Evolutionary conservation across 2,888 invertebrate species (phyloP).

Genomic region (Beris morrisii): DNA sequence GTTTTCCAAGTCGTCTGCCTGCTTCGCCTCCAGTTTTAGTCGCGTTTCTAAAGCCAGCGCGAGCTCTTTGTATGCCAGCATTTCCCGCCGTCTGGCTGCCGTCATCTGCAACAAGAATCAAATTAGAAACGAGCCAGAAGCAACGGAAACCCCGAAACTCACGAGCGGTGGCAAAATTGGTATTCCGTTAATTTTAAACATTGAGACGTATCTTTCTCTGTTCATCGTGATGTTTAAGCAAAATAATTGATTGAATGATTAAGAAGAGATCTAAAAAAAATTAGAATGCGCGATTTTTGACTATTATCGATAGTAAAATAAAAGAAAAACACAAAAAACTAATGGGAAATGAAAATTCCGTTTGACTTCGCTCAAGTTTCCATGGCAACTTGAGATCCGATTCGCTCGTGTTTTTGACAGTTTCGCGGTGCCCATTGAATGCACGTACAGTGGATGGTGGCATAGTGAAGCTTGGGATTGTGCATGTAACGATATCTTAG

Average conservation of each 20-base stretch:
- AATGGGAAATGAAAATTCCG: slow-evolving; percentile 18
- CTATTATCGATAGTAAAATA: slow-evolving; percentile 5
- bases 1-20: slow-evolving; percentile 24
- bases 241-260: not conserved
- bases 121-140: not conserved
- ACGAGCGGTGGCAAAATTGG: slow-evolving; percentile 54
- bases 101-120: slow-evolving; percentile 48
- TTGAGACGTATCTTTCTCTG: slow-evolving; percentile 42
- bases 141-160: slow-evolving; percentile 39
- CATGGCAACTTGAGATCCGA: slow-evolving; percentile 11
- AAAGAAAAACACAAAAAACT: slow-evolving; percentile 20
- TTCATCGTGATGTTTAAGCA: slow-evolving; percentile 1
- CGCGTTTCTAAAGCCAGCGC: slow-evolving; percentile 46
- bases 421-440: no score
- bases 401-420: no score
- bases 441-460: no score
- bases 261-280: not conserved
- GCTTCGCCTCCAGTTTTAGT: slow-evolving; percentile 17
- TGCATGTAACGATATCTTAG: no score
- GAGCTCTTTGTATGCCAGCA: slow-evolving; percentile 45
- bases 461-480: no score
- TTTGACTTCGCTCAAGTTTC: slow-evolving; percentile 28
- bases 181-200: slow-evolving; percentile 53
- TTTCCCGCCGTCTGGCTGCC: slow-evolving; percentile 46
- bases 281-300: not conserved